phyloP scores from a whole-genome alignment of 2,888 invertebrate species.

The Drosophila mercatorum region DNA sequence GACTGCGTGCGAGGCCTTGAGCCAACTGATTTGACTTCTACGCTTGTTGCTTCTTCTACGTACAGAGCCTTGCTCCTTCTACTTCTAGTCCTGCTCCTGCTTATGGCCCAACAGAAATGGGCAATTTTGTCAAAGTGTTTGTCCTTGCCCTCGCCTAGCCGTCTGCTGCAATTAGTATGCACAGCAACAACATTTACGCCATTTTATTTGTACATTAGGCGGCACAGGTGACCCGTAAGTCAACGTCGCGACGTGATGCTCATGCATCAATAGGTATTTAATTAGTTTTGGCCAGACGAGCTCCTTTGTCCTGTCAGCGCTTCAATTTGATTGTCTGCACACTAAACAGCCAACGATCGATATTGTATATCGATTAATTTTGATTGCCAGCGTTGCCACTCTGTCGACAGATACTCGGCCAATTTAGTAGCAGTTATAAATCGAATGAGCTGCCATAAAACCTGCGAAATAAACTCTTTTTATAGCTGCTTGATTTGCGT shows the following conservation, averaged over 20 bases:
- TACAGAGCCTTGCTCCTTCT: not conserved
- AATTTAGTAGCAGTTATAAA: not conserved
- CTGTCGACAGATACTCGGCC: not conserved
- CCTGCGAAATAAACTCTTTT: not conserved
- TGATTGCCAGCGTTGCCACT: too few species aligned
- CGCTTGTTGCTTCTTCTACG: conserved; percentile 48
- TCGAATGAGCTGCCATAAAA: not conserved
- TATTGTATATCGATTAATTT: conserved; percentile 9
- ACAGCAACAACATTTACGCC: conserved; percentile 62
- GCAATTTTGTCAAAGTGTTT: conserved; percentile 44
- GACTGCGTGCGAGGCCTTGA: conserved; percentile 38
- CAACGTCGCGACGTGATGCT: conserved; percentile 56
- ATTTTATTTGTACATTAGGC: conserved; percentile 72
- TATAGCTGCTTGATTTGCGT: not conserved
- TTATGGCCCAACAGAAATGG: conserved; percentile 15
- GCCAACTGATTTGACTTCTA: conserved; percentile 46
- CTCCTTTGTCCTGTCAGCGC: conserved; percentile 7
- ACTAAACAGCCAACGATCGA: conserved; percentile 6
- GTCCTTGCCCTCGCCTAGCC: conserved; percentile 31
- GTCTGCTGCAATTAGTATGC: conserved; percentile 74
- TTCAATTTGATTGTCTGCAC: conserved; percentile 13
- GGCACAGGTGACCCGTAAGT: conserved; percentile 60
- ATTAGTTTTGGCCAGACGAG: conserved; percentile 54
- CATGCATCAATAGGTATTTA: conserved; percentile 61
- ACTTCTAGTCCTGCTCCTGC: not conserved